These are phyloP conservation scores for Simalia tracyae DNA, from an alignment of 2,797 vertebrate genomes.

Conservation along the genomic window DNA sequence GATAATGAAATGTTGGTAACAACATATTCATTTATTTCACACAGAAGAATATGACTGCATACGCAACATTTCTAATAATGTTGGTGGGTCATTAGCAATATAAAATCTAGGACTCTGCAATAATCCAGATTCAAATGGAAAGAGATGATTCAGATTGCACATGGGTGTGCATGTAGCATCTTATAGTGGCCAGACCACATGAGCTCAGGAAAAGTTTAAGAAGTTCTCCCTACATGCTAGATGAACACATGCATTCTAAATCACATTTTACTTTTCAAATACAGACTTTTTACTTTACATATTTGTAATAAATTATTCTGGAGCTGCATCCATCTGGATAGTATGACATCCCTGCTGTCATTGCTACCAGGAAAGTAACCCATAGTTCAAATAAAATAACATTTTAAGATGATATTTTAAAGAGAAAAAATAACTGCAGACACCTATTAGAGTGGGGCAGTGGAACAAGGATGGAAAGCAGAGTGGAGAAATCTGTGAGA, in stretches of 20 bases:
- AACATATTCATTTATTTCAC: not conserved
- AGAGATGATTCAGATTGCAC: not conserved
- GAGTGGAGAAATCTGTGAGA: not conserved
- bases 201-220: not conserved
- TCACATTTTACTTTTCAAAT: not conserved
- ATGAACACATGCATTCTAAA: not conserved
- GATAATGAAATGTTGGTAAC: not conserved
- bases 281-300: not conserved
- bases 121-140: not conserved
- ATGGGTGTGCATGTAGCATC: not conserved
- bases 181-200: not conserved
- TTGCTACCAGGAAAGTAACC: not conserved
- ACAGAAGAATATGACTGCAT: not conserved
- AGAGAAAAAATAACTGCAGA: constrained; percentile 2
- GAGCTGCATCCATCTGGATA: not conserved
- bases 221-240: not conserved
- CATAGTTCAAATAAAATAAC: not conserved
- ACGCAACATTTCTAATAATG: not conserved
- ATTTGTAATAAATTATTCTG: not conserved
- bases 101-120: not conserved
- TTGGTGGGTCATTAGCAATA: not conserved
- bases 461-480: constrained; percentile 6
- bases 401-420: not conserved
- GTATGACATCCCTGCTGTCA: constrained; percentile 15
- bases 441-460: not conserved